A percentile compares a stretch with the other conserved stretches of the same genome.
phyloP scores from a whole-genome alignment of 2,888 invertebrate genomes.

The Aphodius sticticus region DNA sequence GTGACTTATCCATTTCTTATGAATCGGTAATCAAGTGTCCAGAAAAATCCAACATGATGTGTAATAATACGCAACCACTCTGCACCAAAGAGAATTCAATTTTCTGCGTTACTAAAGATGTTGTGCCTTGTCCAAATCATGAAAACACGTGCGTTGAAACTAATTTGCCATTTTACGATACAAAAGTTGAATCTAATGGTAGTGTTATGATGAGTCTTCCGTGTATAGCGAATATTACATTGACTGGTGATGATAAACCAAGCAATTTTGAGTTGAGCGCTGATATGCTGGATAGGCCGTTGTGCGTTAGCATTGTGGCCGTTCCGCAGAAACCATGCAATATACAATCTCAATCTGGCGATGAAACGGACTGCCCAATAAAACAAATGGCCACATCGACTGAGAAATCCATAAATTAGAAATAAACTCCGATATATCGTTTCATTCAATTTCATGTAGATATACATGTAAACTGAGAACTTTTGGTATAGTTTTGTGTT shows the following conservation, averaged over 20 bases:
- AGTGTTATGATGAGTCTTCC: slow-evolving; percentile 43
- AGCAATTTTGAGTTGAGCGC: not conserved
- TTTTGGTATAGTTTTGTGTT: not conserved
- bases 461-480: not conserved
- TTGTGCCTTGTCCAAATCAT: slow-evolving; percentile 49
- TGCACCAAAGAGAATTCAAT: slow-evolving; percentile 54
- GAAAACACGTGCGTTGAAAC: slow-evolving; percentile 42
- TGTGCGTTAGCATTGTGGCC: slow-evolving; percentile 55
- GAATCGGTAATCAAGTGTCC: slow-evolving; percentile 53
- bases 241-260: slow-evolving; percentile 46
- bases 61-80: slow-evolving; percentile 52
- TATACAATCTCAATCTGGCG: not conserved
- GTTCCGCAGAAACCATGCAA: slow-evolving; percentile 44
- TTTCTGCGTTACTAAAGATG: slow-evolving; percentile 52
- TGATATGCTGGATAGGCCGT: not conserved
- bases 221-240: slow-evolving; percentile 54
- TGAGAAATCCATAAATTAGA: not conserved
- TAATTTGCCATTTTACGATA: slow-evolving; percentile 7
- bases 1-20: slow-evolving; percentile 51
- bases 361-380: not conserved
- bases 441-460: not conserved
- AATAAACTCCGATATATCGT: not conserved
- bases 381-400: not conserved
- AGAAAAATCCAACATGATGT: slow-evolving; percentile 52
- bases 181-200: not conserved